A percentile compares a stretch with the other conserved stretches of the same genome.
phyloP scores from a whole-genome alignment of 2,888 invertebrate genomes.

The Ditylenchus weischeri region DNA sequence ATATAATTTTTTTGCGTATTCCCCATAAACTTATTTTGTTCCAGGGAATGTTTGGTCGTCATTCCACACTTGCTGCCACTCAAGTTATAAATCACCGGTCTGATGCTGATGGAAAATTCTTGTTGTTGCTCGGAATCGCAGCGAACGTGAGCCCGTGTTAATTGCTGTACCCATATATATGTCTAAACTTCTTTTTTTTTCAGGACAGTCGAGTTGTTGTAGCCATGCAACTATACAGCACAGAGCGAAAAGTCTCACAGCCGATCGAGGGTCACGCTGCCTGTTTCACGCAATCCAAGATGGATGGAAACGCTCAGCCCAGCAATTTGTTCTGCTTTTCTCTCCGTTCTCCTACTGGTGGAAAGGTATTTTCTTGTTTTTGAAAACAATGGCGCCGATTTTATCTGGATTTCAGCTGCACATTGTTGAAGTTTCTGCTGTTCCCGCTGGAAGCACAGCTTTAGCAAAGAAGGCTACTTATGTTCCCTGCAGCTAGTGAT shows the following conservation, averaged over 20 bases:
- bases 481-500: constrained; percentile 95
- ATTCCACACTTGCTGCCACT: constrained; percentile 88
- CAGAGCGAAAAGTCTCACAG: constrained; percentile 95
- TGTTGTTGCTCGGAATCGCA: constrained; percentile 82
- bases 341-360: constrained; percentile 80
- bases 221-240: constrained; percentile 97
- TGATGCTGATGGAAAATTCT: constrained; percentile 93
- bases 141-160: constrained; percentile 64
- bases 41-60: constrained; percentile 80
- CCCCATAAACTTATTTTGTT: constrained; percentile 10
- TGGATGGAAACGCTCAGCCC: constrained; percentile 85
- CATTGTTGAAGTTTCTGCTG: constrained; percentile 86
- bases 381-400: not conserved
- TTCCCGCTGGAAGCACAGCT: constrained; percentile 88
- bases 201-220: constrained; percentile 94
- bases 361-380: constrained; percentile 68
- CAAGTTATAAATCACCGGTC: constrained; percentile 99
- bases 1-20: constrained; percentile 1
- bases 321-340: constrained; percentile 92
- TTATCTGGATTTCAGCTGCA: constrained; percentile 68
- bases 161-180: too few species aligned
- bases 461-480: constrained; percentile 98
- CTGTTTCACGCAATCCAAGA: constrained; percentile 89
- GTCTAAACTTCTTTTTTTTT: constrained; percentile 4
- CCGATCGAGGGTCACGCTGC: constrained; percentile 98